Evolutionary conservation across 2,888 invertebrate genomes (phyloP).

Genomic region (Teinopalpus imperialis): DNA sequence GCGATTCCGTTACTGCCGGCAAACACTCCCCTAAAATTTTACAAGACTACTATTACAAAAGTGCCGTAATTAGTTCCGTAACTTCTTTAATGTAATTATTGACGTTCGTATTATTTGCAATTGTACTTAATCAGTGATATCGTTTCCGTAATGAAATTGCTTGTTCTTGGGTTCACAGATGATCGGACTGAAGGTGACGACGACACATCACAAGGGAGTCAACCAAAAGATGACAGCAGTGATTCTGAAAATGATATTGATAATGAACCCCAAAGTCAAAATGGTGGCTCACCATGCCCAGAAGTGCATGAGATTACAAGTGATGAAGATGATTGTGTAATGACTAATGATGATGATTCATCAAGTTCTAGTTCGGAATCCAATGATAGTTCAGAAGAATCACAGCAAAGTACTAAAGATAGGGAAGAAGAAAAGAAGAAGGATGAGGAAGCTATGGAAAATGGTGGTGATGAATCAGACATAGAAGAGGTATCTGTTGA

Average conservation of each 20-base stretch:
- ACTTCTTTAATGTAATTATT: not conserved
- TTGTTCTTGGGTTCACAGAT: slow-evolving; percentile 47
- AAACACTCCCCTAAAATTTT: slow-evolving; percentile 2
- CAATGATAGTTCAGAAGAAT: slow-evolving; percentile 83
- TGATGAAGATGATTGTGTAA: slow-evolving; percentile 80
- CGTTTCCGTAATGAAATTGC: slow-evolving; percentile 2
- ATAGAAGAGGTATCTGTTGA: slow-evolving; percentile 86
- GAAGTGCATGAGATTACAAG: slow-evolving; percentile 80
- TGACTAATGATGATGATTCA: slow-evolving; percentile 76
- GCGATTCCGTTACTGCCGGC: slow-evolving; percentile 26
- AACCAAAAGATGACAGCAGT: slow-evolving; percentile 72
- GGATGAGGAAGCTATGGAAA: slow-evolving; percentile 67
- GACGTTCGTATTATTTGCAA: not conserved
- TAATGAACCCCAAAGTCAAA: slow-evolving; percentile 66
- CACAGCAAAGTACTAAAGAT: slow-evolving; percentile 65
- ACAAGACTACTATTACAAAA: not conserved
- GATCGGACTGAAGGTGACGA: slow-evolving; percentile 76
- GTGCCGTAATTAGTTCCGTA: not conserved
- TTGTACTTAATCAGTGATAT: not conserved
- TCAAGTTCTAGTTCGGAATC: slow-evolving; percentile 80
- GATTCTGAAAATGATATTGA: slow-evolving; percentile 64
- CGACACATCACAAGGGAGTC: slow-evolving; percentile 75
- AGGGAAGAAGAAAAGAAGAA: slow-evolving; percentile 79
- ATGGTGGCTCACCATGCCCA: slow-evolving; percentile 62
- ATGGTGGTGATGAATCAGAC: slow-evolving; percentile 83